These are phyloP conservation scores for Rhabdomys dilectus DNA, from an alignment of 2,113 vertebrate species.

Conservation along the genomic window DNA sequence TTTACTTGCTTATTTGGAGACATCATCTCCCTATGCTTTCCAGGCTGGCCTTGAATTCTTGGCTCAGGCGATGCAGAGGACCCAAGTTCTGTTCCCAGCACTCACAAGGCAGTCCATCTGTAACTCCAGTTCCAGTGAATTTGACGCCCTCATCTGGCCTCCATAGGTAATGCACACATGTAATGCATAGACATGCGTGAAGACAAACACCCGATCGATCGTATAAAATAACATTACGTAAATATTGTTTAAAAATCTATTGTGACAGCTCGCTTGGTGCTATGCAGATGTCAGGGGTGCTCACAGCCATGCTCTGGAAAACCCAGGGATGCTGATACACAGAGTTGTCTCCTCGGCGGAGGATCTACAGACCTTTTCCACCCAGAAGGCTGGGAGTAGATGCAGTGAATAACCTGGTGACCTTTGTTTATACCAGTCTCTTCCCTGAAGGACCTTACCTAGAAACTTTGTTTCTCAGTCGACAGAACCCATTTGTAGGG, in stretches of 20 bases:
- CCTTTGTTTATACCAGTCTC: no score
- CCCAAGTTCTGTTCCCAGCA: background rate
- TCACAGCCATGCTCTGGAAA: background rate
- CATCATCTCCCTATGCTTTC: background rate
- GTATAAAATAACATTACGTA: background rate
- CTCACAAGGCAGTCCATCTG: background rate
- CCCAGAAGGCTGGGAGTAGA: background rate
- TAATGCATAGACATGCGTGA: background rate
- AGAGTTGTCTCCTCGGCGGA: background rate
- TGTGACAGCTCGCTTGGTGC: background rate
- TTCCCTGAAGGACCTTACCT: background rate
- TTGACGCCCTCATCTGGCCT: background rate
- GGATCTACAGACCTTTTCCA: background rate
- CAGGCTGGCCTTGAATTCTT: background rate
- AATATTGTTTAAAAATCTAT: background rate
- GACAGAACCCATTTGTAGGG: background rate
- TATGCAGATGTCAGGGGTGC: background rate
- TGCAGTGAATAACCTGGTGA: background rate
- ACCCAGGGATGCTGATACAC: background rate
- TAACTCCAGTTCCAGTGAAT: background rate
- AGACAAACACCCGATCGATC: background rate
- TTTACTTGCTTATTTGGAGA: background rate
- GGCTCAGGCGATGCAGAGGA: background rate
- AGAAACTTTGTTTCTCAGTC: background rate
- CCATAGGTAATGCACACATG: background rate